Conservation (phyloP, 2,113 vertebrate genomes). For the Orientallactaga bullata region DNA sequence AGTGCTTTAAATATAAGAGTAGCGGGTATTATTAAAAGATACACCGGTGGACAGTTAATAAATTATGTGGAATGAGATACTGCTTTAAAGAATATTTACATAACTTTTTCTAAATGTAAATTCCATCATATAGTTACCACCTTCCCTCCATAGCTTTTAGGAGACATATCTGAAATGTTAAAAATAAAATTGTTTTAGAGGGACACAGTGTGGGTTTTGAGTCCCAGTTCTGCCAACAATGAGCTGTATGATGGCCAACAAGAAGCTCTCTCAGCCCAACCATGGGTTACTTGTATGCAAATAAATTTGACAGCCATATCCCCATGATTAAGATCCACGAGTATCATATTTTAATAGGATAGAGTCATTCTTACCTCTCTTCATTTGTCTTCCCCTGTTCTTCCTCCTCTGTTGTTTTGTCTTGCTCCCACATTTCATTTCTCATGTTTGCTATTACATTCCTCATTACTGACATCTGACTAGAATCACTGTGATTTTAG, state of each 20-base stretch:
- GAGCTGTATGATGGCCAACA: background rate
- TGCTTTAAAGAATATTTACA: background rate
- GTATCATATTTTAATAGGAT: background rate
- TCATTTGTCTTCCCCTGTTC: background rate
- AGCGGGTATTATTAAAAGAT: background rate
- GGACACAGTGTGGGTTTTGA: background rate
- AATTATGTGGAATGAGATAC: background rate
- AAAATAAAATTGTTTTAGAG: background rate
- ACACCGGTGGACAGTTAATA: background rate
- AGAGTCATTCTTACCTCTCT: background rate
- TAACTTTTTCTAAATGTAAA: background rate
- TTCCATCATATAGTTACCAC: background rate
- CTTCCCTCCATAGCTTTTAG: background rate
- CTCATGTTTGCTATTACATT: background rate
- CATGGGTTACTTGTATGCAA: background rate
- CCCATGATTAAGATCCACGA: background rate
- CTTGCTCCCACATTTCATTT: background rate
- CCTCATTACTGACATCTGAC: background rate
- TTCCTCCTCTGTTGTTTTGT: background rate
- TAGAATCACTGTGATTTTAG: background rate
- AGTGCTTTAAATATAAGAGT: background rate
- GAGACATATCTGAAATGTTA: background rate
- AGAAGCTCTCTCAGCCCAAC: background rate
- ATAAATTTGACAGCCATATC: background rate
- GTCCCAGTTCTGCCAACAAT: background rate